Percentiles rank a stretch among this genome's conserved stretches.
phyloP scores from a whole-genome alignment of 2,888 invertebrate species.

The Epirrhoe alternata region DNA sequence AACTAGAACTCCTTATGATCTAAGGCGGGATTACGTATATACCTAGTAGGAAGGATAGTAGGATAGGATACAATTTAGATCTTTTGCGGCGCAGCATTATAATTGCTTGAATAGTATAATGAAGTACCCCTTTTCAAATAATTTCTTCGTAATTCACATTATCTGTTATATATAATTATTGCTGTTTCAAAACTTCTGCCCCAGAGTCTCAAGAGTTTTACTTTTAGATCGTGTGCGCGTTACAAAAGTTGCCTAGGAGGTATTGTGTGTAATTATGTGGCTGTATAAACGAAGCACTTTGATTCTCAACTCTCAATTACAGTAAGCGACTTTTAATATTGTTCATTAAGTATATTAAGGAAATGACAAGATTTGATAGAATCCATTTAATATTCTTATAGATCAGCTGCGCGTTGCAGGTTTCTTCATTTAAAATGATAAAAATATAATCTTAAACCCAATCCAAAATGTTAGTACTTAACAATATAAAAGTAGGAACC shows the following conservation, averaged over 20 bases:
- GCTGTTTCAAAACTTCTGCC: conserved; percentile 73
- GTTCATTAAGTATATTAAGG: conserved; percentile 79
- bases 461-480: too few relatives aligned
- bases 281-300: conserved; percentile 77
- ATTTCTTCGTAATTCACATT: conserved; percentile 59
- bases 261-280: conserved; percentile 80
- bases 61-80: too few relatives aligned
- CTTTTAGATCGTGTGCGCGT: conserved; percentile 74
- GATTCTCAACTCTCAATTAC: conserved; percentile 76
- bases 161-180: conserved; percentile 59
- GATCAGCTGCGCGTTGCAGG: conserved; percentile 40
- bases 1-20: too few relatives aligned
- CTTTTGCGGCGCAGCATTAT: neutral
- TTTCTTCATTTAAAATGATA: neutral
- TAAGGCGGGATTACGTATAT: too few relatives aligned
- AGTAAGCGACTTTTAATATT: conserved; percentile 79
- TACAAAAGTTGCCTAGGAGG: conserved; percentile 80
- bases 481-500: too few relatives aligned
- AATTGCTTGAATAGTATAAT: conserved; percentile 6
- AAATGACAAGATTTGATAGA: conserved; percentile 77
- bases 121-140: conserved; percentile 47
- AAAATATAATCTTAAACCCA: too few relatives aligned
- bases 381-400: conserved; percentile 66
- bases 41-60: too few relatives aligned
- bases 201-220: conserved; percentile 62